Base-by-base conservation (phyloP, 2,113 vertebrate species). In the Orycteropus afer region DNA sequence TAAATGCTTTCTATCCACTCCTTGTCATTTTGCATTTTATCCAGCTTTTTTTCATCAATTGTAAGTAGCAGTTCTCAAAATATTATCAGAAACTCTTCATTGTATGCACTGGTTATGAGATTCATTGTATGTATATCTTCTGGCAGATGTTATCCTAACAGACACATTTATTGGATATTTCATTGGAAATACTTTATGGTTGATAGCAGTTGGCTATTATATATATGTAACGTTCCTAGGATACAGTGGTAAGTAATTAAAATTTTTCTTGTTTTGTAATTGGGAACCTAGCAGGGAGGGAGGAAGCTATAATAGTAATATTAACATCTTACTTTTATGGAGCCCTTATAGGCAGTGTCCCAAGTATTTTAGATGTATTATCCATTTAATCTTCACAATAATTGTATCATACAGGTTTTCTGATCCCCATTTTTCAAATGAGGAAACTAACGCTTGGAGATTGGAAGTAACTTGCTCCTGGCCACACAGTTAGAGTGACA, bases 161-260 rank as follows among this genome's bases (percentile, higher is more conserved):
- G 98, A 99, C 40, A 99, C 99, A 90, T 97, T 99, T 92, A 93
- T 99, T 88, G 99, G 98, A 8, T 98, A 98, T 93, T 98, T 99
- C 89, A 96, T 99, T 92, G 99, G 99, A 15, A 99, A 99, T 94
- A 99, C 99, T 0, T 92, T 99, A 78, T 99, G 99, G 99, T 97
- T 99, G 93, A 98, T 99, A 84, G 99, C 99, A 22, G 99, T 99
- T 0, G 97, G 99, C 95, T 99, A 99, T 97, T 99, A 99, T 94
- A 98, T 99, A 94, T 99, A 99, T 29, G 99, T 99, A 96, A 99
- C 99, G 45, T 99, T 99, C 98, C 98, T 99, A 42, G 99, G 99
- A 37, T 99, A 99, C 97, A 99, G 99, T 18, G 99, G 99, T 99
- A 96, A 99, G 99, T 98, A 81, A 59, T 3, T 5, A 69, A 47